Percentiles rank a stretch among this genome's conserved stretches.
These are phyloP conservation scores for Coelopa pilipes DNA, from an alignment of 2,888 invertebrate species.

Conservation along the genomic window DNA sequence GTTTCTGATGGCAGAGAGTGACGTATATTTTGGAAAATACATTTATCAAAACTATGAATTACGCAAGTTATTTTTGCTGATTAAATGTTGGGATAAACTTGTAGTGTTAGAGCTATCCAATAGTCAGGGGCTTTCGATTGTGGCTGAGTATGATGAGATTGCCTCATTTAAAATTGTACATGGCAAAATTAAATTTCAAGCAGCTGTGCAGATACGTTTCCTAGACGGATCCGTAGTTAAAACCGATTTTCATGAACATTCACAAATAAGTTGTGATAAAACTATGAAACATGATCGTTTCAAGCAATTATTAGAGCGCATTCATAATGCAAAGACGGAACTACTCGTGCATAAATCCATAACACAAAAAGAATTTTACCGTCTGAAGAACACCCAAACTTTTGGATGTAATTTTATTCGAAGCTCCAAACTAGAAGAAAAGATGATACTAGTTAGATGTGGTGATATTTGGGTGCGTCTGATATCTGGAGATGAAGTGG, in stretches of 20 bases:
- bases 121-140: constrained; percentile 41
- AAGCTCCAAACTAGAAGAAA: constrained; percentile 57
- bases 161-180: constrained; percentile 47
- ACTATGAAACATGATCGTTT: constrained; percentile 35
- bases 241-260: constrained; percentile 54
- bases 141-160: constrained; percentile 52
- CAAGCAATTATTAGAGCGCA: constrained; percentile 50
- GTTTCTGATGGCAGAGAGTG: not conserved
- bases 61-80: constrained; percentile 52
- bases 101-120: constrained; percentile 49
- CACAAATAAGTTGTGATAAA: not conserved
- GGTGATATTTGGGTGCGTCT: constrained; percentile 60
- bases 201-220: constrained; percentile 52
- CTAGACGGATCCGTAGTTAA: constrained; percentile 39
- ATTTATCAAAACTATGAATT: constrained; percentile 50
- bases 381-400: constrained; percentile 45
- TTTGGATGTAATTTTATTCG: constrained; percentile 55
- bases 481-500: constrained; percentile 46
- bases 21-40: constrained; percentile 56
- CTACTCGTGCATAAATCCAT: constrained; percentile 52
- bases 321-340: constrained; percentile 54
- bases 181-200: constrained; percentile 51
- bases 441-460: constrained; percentile 56
- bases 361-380: constrained; percentile 53
- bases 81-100: constrained; percentile 59